phyloP scores from a whole-genome alignment of 2,113 vertebrate species.

The Tamias sibiricus region DNA sequence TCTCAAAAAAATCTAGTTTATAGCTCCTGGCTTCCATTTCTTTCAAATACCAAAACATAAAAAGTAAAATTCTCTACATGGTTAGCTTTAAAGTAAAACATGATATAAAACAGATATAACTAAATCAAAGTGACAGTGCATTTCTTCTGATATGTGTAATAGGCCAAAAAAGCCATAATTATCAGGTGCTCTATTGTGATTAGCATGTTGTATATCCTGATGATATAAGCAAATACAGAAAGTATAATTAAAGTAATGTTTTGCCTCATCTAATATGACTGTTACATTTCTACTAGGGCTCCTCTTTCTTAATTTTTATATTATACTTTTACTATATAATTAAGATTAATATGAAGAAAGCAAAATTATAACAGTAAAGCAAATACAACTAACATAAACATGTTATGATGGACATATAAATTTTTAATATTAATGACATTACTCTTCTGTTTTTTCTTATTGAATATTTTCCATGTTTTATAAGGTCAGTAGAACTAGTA shows the following conservation, averaged over 20 bases:
- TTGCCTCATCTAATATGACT: not conserved
- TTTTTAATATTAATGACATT: not conserved
- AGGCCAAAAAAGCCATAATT: not conserved
- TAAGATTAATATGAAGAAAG: not conserved
- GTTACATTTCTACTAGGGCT: not conserved
- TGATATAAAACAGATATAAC: not conserved
- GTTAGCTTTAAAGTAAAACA: not conserved
- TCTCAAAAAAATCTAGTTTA: slow-evolving; percentile 58
- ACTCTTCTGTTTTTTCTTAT: not conserved
- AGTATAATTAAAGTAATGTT: not conserved
- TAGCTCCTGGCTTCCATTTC: slow-evolving; percentile 39
- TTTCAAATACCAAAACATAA: slow-evolving; percentile 38
- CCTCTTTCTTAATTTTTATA: slow-evolving; percentile 16
- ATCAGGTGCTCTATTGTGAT: not conserved
- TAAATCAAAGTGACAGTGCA: not conserved
- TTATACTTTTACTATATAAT: not conserved
- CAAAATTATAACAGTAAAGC: not conserved
- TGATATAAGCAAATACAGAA: not conserved
- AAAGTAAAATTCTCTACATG: not conserved
- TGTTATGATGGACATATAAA: not conserved
- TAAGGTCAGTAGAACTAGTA: not conserved
- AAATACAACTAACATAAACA: not conserved
- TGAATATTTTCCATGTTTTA: not conserved
- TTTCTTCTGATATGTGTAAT: not conserved
- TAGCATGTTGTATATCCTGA: not conserved